phyloP scores from a whole-genome alignment of 2,888 invertebrate species.

The Cryptophagus acutangulus region DNA sequence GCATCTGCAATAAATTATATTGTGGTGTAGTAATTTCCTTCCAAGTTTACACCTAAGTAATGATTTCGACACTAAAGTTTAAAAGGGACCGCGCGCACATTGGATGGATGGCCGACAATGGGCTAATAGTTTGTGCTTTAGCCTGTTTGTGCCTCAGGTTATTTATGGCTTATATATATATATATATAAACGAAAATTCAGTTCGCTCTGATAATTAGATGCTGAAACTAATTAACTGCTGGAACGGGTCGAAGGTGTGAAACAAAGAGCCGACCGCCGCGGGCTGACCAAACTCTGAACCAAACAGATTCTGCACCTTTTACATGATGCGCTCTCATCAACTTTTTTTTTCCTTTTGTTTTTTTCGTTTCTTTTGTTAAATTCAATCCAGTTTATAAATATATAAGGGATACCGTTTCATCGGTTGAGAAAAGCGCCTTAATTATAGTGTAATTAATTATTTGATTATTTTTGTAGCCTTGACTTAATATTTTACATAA shows the following conservation, averaged over 20 bases:
- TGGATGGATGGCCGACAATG: conserved; percentile 40
- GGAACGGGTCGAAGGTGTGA: conserved; percentile 49
- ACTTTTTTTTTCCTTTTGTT: too few relatives aligned
- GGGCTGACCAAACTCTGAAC: conserved; percentile 20
- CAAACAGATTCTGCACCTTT: conserved; percentile 7
- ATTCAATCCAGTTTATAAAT: too few relatives aligned
- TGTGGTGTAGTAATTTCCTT: conserved; percentile 47
- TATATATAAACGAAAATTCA: conserved; percentile 44
- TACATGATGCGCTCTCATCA: too few relatives aligned
- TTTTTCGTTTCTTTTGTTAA: too few relatives aligned
- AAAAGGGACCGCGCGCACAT: conserved; percentile 45
- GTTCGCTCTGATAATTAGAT: conserved; percentile 50
- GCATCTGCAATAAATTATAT: conserved; percentile 47
- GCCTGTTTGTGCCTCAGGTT: conserved; percentile 31
- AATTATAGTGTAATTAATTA: too few relatives aligned
- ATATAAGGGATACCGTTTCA: too few relatives aligned
- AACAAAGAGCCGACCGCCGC: conserved; percentile 48
- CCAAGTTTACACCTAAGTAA: conserved; percentile 52
- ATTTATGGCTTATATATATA: conserved; percentile 42
- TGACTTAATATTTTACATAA: too few relatives aligned
- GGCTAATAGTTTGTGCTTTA: conserved; percentile 34
- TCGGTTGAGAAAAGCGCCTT: too few relatives aligned
- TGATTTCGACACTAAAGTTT: conserved; percentile 52
- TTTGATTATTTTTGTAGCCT: too few relatives aligned
- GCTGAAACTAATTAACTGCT: conserved; percentile 53